phyloP scores from a whole-genome alignment of 2,888 invertebrate genomes.

The Syrista parreyssii region DNA sequence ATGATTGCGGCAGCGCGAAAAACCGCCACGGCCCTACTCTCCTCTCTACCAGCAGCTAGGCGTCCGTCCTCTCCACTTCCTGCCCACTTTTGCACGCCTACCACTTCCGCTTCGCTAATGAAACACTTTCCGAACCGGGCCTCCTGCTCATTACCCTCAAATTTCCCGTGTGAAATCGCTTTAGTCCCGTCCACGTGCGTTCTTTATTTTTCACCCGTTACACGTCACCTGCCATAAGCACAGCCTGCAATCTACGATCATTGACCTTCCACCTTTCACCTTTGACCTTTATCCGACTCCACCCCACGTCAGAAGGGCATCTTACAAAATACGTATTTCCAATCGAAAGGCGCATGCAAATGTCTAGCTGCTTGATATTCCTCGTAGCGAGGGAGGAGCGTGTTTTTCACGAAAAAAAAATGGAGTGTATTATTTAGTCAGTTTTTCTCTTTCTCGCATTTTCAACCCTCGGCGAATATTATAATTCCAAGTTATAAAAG shows the following conservation, averaged over 20 bases:
- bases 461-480: slow-evolving; percentile 12
- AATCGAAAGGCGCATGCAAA: neutral
- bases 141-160: neutral
- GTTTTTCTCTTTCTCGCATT: neutral
- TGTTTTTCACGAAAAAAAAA: neutral
- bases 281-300: neutral
- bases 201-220: neutral
- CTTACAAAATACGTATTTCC: neutral
- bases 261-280: neutral
- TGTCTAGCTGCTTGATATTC: neutral
- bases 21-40: slow-evolving; percentile 39
- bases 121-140: slow-evolving; percentile 9
- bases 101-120: slow-evolving; percentile 6
- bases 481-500: slow-evolving; percentile 32
- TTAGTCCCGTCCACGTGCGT: neutral
- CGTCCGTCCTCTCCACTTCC: neutral
- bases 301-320: neutral
- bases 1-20: slow-evolving; percentile 49
- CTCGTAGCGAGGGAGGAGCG: neutral
- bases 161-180: slow-evolving; percentile 1
- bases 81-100: neutral
- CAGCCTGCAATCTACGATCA: neutral
- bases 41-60: slow-evolving; percentile 7
- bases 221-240: neutral
- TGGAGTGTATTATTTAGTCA: neutral